Conservation (phyloP, 2,113 vertebrate species). For the Toxostoma redivivum region DNA sequence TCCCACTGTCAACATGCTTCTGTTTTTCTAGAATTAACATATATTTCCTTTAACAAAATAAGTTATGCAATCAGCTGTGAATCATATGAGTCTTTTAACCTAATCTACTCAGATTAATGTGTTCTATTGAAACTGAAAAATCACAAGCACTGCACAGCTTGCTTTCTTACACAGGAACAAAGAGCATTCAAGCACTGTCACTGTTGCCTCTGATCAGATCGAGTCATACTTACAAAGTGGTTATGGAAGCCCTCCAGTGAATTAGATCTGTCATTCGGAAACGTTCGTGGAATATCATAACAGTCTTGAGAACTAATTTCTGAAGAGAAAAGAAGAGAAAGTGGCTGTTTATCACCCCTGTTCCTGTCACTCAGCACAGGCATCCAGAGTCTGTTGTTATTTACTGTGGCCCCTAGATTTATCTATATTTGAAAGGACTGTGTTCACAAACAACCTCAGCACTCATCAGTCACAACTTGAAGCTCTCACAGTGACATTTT, state of each 20-base stretch:
- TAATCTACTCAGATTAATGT: slow-evolving; percentile 14
- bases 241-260: slow-evolving; percentile 93
- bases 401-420: neutral
- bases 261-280: slow-evolving; percentile 89
- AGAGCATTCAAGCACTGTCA: neutral
- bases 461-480: neutral
- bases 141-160: neutral
- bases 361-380: neutral
- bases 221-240: slow-evolving; percentile 89
- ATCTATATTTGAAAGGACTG: neutral
- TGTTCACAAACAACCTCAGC: neutral
- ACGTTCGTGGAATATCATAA: slow-evolving; percentile 94
- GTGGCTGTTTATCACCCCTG: slow-evolving; percentile 20
- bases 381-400: neutral
- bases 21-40: slow-evolving; percentile 88
- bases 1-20: slow-evolving; percentile 88
- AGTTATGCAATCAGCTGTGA: slow-evolving; percentile 40
- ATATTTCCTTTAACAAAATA: slow-evolving; percentile 67
- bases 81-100: slow-evolving; percentile 38
- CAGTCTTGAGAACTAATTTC: slow-evolving; percentile 96
- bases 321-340: slow-evolving; percentile 69
- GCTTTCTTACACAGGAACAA: neutral
- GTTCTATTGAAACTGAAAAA: neutral
- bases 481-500: neutral
- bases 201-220: neutral